Evolutionary conservation across 1,140 invertebrate genomes (phyloP), one percentile per base, ranked within the genome.

Genomic region (Luehdorfia chinensis): DNA sequence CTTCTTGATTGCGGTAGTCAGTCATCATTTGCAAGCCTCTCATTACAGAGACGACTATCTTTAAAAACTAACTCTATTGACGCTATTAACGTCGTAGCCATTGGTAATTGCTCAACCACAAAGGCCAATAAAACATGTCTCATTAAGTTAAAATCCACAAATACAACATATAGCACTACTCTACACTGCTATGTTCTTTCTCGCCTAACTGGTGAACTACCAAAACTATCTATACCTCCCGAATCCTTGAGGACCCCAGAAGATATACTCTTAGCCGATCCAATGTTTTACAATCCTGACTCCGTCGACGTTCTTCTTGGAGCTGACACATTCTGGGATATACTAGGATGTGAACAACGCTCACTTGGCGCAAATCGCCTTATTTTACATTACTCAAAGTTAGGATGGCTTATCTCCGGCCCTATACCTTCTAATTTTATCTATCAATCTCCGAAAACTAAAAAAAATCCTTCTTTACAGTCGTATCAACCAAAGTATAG

Each of bases 371-470:
- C 37, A 0, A 56, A 63, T 28, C 43, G 49, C 9, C 57, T 59
- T 16, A 60, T 52, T 30, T 23, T 77, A 21, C 46, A 59, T 49
- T 62, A 52, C 30, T 62, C 70, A 2, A 19, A 59, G 18, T 51
- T 74, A 9, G 70, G 72, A 31, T 74, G 70, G 66, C 25, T 75
- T 11, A 46, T 72, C 14, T 30, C 62, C 13, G 67, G 66, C 37
- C 48, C 56, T 4, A 50, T 55, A 21, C n/a, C 32, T 5, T 43
- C 43, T 14, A 23, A 7, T 37, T 55, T 33, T 43, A 55, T 49
- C 23, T 53, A 59, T 48, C 36, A 50, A n/a, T n/a, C 12, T 32
- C 9, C 28, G 11, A 39, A 30, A n/a, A n/a, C n/a, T n/a, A n/a
- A n/a, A n/a, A n/a, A n/a, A n/a, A n/a, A n/a, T n/a, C n/a, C n/a